phyloP scores from a whole-genome alignment of 2,113 vertebrate species.

The Stomatorhinus ivindoensis region DNA sequence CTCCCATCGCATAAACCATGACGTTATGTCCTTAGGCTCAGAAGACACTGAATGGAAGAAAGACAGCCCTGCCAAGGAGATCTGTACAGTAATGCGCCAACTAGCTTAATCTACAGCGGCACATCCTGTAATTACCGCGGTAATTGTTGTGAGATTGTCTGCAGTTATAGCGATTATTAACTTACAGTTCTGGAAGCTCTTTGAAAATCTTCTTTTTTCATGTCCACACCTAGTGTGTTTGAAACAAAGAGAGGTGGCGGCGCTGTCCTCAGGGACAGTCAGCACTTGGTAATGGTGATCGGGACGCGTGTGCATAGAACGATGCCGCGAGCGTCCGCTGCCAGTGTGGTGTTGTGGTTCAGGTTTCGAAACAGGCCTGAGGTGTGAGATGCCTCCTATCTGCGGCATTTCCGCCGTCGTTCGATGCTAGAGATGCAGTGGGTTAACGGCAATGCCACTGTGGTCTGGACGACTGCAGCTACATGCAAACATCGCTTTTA shows the following conservation, averaged over 20 bases:
- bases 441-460: background rate
- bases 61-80: background rate
- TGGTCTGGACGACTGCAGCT: background rate
- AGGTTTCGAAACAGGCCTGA: background rate
- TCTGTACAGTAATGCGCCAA: background rate
- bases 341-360: background rate
- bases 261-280: too few species aligned
- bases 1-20: background rate
- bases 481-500: background rate
- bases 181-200: background rate
- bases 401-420: background rate
- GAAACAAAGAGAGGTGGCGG: background rate
- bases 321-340: background rate
- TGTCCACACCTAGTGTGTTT: background rate
- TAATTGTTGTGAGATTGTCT: conserved; percentile 28
- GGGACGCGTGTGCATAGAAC: too few species aligned
- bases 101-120: conserved; percentile 22
- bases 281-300: too few species aligned
- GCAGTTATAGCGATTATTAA: conserved; percentile 26
- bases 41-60: background rate
- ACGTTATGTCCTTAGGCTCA: background rate
- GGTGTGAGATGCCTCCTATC: background rate
- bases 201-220: background rate
- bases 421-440: background rate
- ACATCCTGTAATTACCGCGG: conserved; percentile 33